Evolutionary conservation across 2,797 vertebrate species (phyloP).

Genomic region (Paratrypauchen microcephalus): DNA sequence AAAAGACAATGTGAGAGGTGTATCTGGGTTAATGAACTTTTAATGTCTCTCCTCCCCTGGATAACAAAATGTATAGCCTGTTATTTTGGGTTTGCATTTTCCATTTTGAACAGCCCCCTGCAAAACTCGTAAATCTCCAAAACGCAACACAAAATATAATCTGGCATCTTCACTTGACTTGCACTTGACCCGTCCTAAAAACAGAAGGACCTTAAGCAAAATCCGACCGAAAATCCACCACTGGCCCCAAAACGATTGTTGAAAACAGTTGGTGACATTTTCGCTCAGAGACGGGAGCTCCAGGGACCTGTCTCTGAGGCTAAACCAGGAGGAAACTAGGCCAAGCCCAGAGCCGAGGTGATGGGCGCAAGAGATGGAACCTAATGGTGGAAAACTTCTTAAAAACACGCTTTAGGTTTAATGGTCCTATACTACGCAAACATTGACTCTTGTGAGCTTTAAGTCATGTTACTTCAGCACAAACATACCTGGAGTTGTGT

Average conservation of each 20-base stretch:
- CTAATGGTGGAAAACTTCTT: too few species aligned
- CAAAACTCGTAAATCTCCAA: not conserved
- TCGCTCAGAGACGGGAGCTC: not conserved
- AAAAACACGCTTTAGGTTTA: not conserved
- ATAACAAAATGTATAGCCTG: not conserved
- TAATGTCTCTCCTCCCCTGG: conserved; percentile 6
- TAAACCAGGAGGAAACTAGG: not conserved
- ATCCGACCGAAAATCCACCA: not conserved
- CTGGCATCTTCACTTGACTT: not conserved
- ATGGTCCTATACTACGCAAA: too few species aligned
- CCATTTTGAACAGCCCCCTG: conserved; percentile 1
- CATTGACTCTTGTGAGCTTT: too few species aligned
- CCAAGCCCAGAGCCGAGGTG: not conserved
- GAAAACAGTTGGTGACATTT: conserved; percentile 12
- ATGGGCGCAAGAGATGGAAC: not conserved
- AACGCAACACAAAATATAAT: not conserved
- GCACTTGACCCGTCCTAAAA: not conserved
- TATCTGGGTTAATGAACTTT: conserved; percentile 8
- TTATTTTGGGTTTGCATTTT: not conserved
- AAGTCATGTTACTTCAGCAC: too few species aligned
- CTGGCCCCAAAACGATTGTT: not conserved
- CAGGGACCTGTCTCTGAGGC: not conserved
- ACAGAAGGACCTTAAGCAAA: not conserved
- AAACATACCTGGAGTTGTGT: too few species aligned
- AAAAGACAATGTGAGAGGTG: not conserved